Percentiles rank a stretch among this genome's conserved stretches.
Evolutionary conservation across 2,797 vertebrate species (phyloP).

Genomic region (Crenuchus spilurus): DNA sequence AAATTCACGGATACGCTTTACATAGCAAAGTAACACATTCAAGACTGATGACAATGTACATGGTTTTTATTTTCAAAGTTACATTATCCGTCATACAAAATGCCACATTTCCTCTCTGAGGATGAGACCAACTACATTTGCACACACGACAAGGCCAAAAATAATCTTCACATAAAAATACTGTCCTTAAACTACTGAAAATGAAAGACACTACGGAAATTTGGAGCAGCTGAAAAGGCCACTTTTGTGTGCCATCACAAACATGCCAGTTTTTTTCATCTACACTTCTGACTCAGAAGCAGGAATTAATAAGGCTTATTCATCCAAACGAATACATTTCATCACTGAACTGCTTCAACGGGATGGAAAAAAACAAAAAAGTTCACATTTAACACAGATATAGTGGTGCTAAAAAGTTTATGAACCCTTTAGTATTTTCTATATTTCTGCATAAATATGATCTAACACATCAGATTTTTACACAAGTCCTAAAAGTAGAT

Average conservation of each 20-base stretch:
- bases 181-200: slow-evolving; percentile 37
- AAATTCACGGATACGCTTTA: too few species aligned
- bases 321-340: slow-evolving; percentile 1
- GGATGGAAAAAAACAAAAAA: slow-evolving; percentile 2
- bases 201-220: slow-evolving; percentile 22
- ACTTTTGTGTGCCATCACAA: slow-evolving; percentile 35
- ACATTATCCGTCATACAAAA: slow-evolving; percentile 50
- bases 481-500: too few species aligned
- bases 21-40: not conserved
- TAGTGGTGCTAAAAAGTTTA: too few species aligned
- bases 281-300: slow-evolving; percentile 30
- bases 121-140: slow-evolving; percentile 38
- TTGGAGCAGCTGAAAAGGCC: slow-evolving; percentile 51
- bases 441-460: too few species aligned
- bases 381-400: not conserved
- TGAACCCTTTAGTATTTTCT: too few species aligned
- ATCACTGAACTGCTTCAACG: slow-evolving; percentile 27
- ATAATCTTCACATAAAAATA: slow-evolving; percentile 56
- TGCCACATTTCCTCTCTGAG: slow-evolving; percentile 27
- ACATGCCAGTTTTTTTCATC: not conserved
- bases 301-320: slow-evolving; percentile 26
- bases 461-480: too few species aligned
- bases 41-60: slow-evolving; percentile 15
- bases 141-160: slow-evolving; percentile 36
- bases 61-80: slow-evolving; percentile 53